Evolutionary conservation across 1,140 invertebrate genomes (phyloP), one percentile per base, ranked within the genome.

Genomic region (Euschistus heros): DNA sequence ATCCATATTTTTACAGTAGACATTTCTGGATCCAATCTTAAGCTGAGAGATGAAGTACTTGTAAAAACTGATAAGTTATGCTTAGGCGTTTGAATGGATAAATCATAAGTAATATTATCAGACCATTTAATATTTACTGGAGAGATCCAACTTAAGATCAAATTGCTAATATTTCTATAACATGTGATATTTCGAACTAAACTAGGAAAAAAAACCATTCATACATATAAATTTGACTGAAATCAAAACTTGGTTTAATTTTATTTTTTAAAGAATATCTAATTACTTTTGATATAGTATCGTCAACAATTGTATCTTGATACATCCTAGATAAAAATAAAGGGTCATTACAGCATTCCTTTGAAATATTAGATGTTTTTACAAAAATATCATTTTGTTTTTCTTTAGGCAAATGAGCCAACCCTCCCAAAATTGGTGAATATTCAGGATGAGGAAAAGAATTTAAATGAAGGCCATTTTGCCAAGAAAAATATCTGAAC

Each of bases 271-370:
- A 30, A 4, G 63, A 47, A n/a, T 17, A 30, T 14, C 27, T 18
- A 20, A 52, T n/a, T n/a, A 37, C 30, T 55, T 18, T 18, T 8
- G 18, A 4, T 17, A 65, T 24, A 18, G 50, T 37, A 20, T 67
- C 30, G 68, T 79, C 73, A 0, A 81, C 76, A 30, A 70, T 27
- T 17, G 79, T 81, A 70, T 81, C 80, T 69, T 81, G 80, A 70
- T 80, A 81, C 65, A 80, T 80, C 65, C 77, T 72, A 71, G 74
- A 81, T 50, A 81, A 68, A 76, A 79, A 81, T 10, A 73, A 74
- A 7, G 80, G 78, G 69, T 81, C 73, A 63, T 74, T 68, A 68
- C 80, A 81, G 68, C 80, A 81, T 30, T 79, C 64, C 68, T 80
- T 77, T 10, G 69, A 67, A 14, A 72, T 72, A 24, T 80, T 74